Evolutionary conservation across 92 coral and sea anemone species (phyloP).

Genomic region (Porites divaricata): DNA sequence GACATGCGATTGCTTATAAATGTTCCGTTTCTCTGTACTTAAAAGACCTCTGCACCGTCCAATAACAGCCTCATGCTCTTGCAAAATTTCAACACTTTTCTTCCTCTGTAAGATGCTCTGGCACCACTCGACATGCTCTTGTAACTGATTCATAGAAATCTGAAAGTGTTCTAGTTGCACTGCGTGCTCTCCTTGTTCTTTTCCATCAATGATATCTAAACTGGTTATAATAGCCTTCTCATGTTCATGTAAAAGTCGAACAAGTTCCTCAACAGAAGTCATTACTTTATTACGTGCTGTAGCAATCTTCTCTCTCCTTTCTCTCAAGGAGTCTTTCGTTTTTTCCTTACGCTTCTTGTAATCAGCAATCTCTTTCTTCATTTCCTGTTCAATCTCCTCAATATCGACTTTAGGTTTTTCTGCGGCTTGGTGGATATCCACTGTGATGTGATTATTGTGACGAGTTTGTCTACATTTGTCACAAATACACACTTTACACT

Average conservation of each 20-base stretch:
- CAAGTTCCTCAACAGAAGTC: constrained; percentile 15
- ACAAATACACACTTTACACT: constrained; percentile 15
- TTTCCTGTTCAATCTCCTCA: neutral
- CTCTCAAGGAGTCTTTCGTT: neutral
- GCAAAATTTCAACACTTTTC: constrained; percentile 4
- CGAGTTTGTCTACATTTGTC: constrained; percentile 23
- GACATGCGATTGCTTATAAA: neutral
- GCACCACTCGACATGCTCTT: neutral
- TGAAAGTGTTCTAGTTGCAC: neutral
- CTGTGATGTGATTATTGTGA: constrained; percentile 15
- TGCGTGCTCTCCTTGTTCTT: constrained; percentile 10
- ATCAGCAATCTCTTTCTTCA: neutral
- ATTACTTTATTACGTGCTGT: neutral
- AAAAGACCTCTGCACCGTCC: constrained; percentile 14
- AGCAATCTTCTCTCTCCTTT: neutral
- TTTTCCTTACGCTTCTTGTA: neutral
- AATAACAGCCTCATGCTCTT: neutral
- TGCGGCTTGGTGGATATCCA: constrained; percentile 13
- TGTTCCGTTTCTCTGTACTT: constrained; percentile 10
- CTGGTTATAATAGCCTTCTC: neutral
- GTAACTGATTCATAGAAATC: neutral
- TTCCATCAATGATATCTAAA: neutral
- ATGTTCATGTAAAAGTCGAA: constrained; percentile 10
- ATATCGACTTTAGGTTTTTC: neutral
- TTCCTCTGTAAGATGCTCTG: neutral